Conservation (phyloP, 2,113 vertebrate genomes). For the Lucifuga dentata region DNA sequence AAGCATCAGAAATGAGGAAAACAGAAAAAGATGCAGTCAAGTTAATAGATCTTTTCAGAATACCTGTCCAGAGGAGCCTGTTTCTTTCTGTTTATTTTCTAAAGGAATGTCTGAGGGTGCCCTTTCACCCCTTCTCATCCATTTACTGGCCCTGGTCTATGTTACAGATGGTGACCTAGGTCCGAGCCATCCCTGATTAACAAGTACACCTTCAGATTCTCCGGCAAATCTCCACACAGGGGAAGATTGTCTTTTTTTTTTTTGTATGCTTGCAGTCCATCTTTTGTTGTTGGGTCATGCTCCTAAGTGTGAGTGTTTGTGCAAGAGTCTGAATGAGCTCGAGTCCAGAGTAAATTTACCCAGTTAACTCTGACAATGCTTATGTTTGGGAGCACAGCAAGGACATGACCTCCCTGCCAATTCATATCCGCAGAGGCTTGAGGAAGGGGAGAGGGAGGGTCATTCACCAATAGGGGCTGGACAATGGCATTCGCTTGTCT, state of each 20-base stretch:
- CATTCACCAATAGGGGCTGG: conserved; percentile 44
- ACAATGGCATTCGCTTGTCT: conserved; percentile 53
- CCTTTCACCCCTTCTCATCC: conserved; percentile 80
- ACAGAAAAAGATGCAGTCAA: conserved; percentile 23
- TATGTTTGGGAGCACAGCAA: conserved; percentile 79
- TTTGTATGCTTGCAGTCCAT: conserved; percentile 62
- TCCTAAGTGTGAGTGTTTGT: conserved; percentile 50
- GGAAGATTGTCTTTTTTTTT: conserved; percentile 42
- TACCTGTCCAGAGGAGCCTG: conserved; percentile 68
- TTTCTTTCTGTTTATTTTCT: conserved; percentile 80
- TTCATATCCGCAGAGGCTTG: conserved; percentile 66
- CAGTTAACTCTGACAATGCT: conserved; percentile 79
- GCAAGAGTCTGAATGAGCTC: conserved; percentile 70
- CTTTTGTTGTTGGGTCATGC: conserved; percentile 36
- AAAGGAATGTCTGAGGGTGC: conserved; percentile 77
- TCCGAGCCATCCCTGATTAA: conserved; percentile 66
- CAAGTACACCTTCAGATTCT: conserved; percentile 68
- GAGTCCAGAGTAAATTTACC: conserved; percentile 82
- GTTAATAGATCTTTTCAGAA: conserved; percentile 56
- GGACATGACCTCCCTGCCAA: conserved; percentile 80
- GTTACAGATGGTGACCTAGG: conserved; percentile 76
- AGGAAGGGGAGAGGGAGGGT: conserved; percentile 46
- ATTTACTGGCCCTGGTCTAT: conserved; percentile 79
- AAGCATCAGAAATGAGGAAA: conserved; percentile 21
- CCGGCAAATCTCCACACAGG: conserved; percentile 48